Evolutionary conservation across 2,888 invertebrate genomes (phyloP), one percentile per base, ranked within the genome.

Genomic region (Chelonus formosanus): DNA sequence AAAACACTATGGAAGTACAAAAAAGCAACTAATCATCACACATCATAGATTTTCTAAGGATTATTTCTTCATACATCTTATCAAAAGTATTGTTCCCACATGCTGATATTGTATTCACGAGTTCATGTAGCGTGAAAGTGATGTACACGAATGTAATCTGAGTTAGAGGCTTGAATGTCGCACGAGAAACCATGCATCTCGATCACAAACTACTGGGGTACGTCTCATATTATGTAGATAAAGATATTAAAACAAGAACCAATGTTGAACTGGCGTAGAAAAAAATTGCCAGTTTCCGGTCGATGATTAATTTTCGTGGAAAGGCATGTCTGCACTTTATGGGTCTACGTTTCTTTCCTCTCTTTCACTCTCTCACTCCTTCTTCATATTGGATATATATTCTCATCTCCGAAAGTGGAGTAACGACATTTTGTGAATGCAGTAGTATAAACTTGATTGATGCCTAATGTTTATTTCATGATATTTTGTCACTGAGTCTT

Each of bases 301-400:
- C 69, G 67, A 71, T 79, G 80, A 82, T 81, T 78, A 78, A 78
- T 81, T 80, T 79, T 78, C 79, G 75, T 74, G 72, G 76, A 80
- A 79, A 73, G 67, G 69, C 65, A 68, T 70, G 57, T 67, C 71
- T 71, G 68, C 66, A 73, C 72, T 75, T 73, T 70, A 67, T 43
- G 35, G 47, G 64, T 45, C 65, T 63, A 68, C 72, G 68, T 58
- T 66, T 65, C 58, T 67, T 65, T 56, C 61, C 59, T 67, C 53
- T 52, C 32, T 32, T 34, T 5, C 32, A 31, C 3, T 34, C 43
- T 54, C 45, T 60, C 7, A 55, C 10, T 60, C 10, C 57, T 45
- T n/a, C 45, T 50, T 5, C 44, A n/a, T 66, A 43, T 61, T n/a
- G 50, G 35, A 40, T 47, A 10, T 43, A 58, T 54, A n/a, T 50